Conservation (phyloP, 2,888 invertebrate genomes). For the Callyntrura sp. region DNA sequence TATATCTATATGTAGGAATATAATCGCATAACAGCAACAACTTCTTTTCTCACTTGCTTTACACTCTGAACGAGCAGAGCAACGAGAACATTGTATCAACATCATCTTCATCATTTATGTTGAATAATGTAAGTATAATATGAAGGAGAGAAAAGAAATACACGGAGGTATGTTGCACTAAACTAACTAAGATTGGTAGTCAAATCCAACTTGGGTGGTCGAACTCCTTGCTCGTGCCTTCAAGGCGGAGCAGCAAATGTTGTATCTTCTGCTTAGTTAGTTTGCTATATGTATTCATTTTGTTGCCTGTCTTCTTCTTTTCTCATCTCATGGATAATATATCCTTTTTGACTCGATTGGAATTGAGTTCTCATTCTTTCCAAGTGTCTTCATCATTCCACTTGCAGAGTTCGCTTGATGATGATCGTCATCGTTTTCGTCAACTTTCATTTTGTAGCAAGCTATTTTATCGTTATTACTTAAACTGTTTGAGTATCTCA, state of each 20-base stretch:
- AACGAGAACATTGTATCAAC: conserved; percentile 71
- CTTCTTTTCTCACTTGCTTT: conserved; percentile 57
- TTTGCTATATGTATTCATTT: conserved; percentile 79
- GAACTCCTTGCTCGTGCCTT: conserved; percentile 84
- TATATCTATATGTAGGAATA: not conserved
- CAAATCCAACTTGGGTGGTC: conserved; percentile 84
- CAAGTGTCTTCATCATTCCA: conserved; percentile 84
- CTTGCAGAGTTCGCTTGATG: conserved; percentile 80
- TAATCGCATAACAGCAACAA: conserved; percentile 11
- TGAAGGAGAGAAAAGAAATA: conserved; percentile 70
- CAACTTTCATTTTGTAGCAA: conserved; percentile 60
- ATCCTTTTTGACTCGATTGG: conserved; percentile 81
- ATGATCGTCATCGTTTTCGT: conserved; percentile 71
- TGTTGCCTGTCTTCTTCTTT: conserved; percentile 76
- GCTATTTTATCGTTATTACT: conserved; percentile 39
- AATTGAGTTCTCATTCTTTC: conserved; percentile 84
- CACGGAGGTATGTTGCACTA: conserved; percentile 79
- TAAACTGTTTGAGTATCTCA: conserved; percentile 16
- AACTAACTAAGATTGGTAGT: conserved; percentile 84
- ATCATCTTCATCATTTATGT: conserved; percentile 73
- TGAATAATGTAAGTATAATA: conserved; percentile 62
- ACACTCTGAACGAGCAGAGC: conserved; percentile 45
- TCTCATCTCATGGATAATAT: conserved; percentile 78
- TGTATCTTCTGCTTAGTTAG: conserved; percentile 81
- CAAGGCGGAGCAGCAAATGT: conserved; percentile 83